Conservation (phyloP, 2,113 vertebrate genomes). For the Onychostruthus taczanowskii region DNA sequence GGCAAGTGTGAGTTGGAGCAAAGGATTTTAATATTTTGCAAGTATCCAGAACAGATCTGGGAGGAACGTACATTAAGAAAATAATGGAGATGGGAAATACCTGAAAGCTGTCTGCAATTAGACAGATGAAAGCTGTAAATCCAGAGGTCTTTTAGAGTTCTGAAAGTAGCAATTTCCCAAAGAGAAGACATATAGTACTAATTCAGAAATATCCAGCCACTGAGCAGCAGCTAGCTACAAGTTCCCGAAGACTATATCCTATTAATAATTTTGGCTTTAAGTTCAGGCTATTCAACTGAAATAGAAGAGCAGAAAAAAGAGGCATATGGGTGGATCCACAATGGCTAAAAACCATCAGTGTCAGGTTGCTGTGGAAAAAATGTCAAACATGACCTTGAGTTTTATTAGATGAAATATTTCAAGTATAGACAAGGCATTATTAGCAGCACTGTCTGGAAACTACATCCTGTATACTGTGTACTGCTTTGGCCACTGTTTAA, state of each 20-base stretch:
- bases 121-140: not conserved
- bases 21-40: not conserved
- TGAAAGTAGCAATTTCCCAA: not conserved
- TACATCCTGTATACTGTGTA: not conserved
- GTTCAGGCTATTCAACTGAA: constrained; percentile 22
- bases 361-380: constrained; percentile 60
- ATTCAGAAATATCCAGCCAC: not conserved
- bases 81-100: not conserved
- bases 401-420: constrained; percentile 52
- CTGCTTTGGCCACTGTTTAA: not conserved
- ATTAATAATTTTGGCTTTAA: constrained; percentile 45
- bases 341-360: constrained; percentile 44
- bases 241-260: not conserved
- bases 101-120: not conserved
- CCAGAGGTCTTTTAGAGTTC: not conserved
- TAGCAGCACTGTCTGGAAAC: constrained; percentile 28
- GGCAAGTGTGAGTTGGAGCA: not conserved
- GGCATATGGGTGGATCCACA: constrained; percentile 1
- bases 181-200: not conserved
- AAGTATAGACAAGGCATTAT: not conserved
- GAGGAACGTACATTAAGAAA: not conserved
- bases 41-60: not conserved
- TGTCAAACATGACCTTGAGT: constrained; percentile 26
- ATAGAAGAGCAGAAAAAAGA: constrained; percentile 27
- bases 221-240: not conserved